These are phyloP conservation scores for Thera britannica DNA, from an alignment of 2,888 invertebrate genomes.

Conservation along the genomic window DNA sequence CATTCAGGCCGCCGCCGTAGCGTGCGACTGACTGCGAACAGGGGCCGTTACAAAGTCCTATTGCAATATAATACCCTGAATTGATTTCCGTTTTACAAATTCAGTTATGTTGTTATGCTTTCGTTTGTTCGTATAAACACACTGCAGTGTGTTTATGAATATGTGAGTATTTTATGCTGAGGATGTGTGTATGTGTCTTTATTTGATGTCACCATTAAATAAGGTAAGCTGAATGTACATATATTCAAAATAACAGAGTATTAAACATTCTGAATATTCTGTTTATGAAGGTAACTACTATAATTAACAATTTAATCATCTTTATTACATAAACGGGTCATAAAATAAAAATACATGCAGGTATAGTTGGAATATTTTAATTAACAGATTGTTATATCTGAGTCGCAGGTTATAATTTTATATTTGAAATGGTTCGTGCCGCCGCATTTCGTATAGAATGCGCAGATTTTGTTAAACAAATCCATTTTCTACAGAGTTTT, in stretches of 20 bases:
- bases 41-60: too few relatives aligned
- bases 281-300: neutral
- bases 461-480: neutral
- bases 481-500: neutral
- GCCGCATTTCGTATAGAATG: neutral
- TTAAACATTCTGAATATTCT: neutral
- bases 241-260: too few relatives aligned
- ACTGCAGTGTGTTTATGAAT: too few relatives aligned
- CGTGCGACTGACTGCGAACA: too few relatives aligned
- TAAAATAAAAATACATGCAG: conserved; percentile 46
- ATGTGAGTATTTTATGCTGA: too few relatives aligned
- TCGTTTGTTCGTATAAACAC: too few relatives aligned
- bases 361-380: conserved; percentile 74
- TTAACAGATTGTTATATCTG: conserved; percentile 76
- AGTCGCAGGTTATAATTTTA: conserved; percentile 28
- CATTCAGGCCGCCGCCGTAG: conserved; percentile 27
- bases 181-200: too few relatives aligned
- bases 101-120: too few relatives aligned
- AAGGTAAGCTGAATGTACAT: too few relatives aligned
- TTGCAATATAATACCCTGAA: too few relatives aligned
- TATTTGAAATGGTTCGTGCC: conserved; percentile 1
- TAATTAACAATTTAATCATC: conserved; percentile 27
- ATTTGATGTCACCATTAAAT: too few relatives aligned
- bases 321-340: conserved; percentile 16
- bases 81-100: too few relatives aligned